Base-by-base conservation (phyloP, 1,140 invertebrate species). In the Calliphora vicina region DNA sequence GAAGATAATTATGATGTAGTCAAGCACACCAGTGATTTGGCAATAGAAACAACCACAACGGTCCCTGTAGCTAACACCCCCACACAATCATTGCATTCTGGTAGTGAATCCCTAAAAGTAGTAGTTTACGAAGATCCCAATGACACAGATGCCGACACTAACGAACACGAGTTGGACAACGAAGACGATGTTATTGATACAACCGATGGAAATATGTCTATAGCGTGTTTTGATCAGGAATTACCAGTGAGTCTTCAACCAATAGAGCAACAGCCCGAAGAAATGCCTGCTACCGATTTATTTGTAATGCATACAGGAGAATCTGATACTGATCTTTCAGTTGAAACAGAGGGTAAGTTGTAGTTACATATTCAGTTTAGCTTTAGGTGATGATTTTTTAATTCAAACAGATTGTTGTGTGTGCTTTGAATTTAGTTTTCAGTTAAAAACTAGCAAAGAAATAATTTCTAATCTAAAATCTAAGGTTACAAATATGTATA, bases 1-100 rank as follows among this genome's bases (percentile, higher is more conserved):
- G 61, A 67, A 4, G 80, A 10, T 45, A 26, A 23, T 10, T 35
- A 67, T 29, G 78, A 50, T 15, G 27, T 42, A 23, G 42, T 13
- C 20, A 83, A 35, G 29, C 26, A 61, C 73, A 80, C 6, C 83
- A 43, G 35, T 35, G 35, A 10, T 35, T 35, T 35, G 10, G 29
- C 83, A 83, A n/a, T 80, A 82, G 73, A 26, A 23, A 29, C 83
- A 5, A 20, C 50, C 4, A 42, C 45, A 81, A 76, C 57, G 20
- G 5, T 10, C 4, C 25, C 76, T 1, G 17, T 50, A 4, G 17
- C 12, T 50, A 50, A 13, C 12, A 50, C 13, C 45, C 10, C 10
- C 61, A n/a, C 15, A 25, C n/a, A 67, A 23, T 67, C 61, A 8
- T 20, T 5, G 9, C 2, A 67, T 6, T 23, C 61, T 67, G n/a